A percentile compares a stretch with the other conserved stretches of the same genome.
phyloP scores from a whole-genome alignment of 2,888 invertebrate genomes.

The Amblyteles armatorius region DNA sequence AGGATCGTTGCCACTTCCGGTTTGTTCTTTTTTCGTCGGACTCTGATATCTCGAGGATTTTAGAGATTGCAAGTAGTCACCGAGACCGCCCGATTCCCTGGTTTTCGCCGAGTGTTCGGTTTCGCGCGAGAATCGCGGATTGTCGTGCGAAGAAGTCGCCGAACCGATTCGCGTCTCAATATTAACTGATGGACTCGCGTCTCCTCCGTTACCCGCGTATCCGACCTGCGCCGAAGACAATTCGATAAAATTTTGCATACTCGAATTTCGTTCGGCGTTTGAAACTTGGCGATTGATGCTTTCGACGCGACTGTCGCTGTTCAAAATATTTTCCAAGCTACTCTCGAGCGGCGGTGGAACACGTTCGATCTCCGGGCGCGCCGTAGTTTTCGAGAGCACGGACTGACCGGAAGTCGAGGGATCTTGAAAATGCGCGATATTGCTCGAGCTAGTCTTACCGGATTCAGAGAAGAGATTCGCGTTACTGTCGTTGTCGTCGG shows the following conservation, averaged over 20 bases:
- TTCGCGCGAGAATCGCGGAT: conserved; percentile 31
- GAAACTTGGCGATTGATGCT: neutral
- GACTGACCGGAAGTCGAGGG: conserved; percentile 23
- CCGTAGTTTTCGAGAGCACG: neutral
- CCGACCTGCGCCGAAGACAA: conserved; percentile 39
- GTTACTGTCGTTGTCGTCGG: conserved; percentile 75
- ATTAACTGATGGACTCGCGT: neutral
- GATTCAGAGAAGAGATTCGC: conserved; percentile 77
- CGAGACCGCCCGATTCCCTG: conserved; percentile 73
- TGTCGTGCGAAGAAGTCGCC: conserved; percentile 39
- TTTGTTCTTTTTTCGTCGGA: conserved; percentile 52
- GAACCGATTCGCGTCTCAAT: conserved; percentile 51
- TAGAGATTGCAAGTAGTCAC: conserved; percentile 78
- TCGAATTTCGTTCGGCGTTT: neutral
- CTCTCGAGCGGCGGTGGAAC: conserved; percentile 73
- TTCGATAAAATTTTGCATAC: conserved; percentile 56
- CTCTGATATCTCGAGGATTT: conserved; percentile 67
- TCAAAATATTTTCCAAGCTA: conserved; percentile 75
- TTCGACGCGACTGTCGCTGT: conserved; percentile 70
- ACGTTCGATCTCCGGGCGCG: conserved; percentile 11
- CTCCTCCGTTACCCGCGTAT: conserved; percentile 1
- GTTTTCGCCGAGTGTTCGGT: neutral
- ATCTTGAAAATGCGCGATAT: conserved; percentile 41
- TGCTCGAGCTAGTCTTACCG: conserved; percentile 72
- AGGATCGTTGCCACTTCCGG: conserved; percentile 60